Base-by-base conservation (phyloP, 2,797 vertebrate genomes). In the Hafferia zeledoni region DNA sequence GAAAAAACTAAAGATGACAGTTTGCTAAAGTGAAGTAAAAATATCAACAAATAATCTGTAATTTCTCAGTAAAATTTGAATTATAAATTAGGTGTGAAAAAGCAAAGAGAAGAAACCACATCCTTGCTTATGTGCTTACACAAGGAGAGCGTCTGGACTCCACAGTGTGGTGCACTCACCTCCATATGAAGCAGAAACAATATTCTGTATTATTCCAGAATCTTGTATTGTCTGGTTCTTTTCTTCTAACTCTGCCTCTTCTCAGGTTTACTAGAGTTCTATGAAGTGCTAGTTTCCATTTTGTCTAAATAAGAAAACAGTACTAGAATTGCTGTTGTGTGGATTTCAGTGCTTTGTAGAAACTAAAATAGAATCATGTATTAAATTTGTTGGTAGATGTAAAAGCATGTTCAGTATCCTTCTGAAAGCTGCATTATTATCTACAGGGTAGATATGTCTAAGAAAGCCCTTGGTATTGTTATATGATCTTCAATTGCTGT, bases 401-500 rank as follows among this genome's bases (percentile, higher is more conserved):
- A 65, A 77, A 83, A 55, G 23, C 25, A n/a, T 31, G 31, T 50
- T 69, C 19, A 46, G 5, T 50, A 13, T 61, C 35, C 25, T 94
- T 71, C 52, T 76, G 47, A 72, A 78, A 76, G 41, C 25, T 81
- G 0, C 33, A 8, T 33, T 18, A 6, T 79, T 70, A 8, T 74
- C 60, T 89, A 18, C n/a, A 50, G 46, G 16, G 11, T 63, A 30
- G 24, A 2, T 94, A 91, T 93, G 85, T 69, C 61, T 95, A 71
- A 97, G 95, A 94, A 91, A 94, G 52, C 19, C 57, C 92, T 94
- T 95, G 71, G 77, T 95, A 78, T 76, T 97, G 74, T 64, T 85
- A 75, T 92, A 56, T 33, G 41, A 53, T 94, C 43, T 87, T 77
- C 55, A 88, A 68, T 96, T 94, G 76, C 82, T 83, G 59, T 92